A percentile compares a stretch with the other conserved stretches of the same genome.
phyloP scores from a whole-genome alignment of 1,140 invertebrate species.

The Drosophila persimilis region DNA sequence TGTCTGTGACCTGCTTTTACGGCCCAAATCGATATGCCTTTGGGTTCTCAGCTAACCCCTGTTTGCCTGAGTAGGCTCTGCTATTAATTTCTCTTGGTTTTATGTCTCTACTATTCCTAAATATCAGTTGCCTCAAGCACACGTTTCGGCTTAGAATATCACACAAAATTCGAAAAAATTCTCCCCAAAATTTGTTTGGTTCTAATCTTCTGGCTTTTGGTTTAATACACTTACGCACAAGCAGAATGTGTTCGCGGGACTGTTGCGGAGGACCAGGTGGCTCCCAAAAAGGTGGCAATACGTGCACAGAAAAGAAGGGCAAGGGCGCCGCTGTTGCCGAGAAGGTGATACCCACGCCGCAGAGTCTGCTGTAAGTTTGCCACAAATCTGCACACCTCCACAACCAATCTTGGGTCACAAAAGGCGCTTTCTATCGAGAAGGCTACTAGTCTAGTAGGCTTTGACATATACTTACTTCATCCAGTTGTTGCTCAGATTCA shows the following conservation, averaged over 20 bases:
- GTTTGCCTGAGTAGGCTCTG: constrained; percentile 17
- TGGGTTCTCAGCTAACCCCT: neutral
- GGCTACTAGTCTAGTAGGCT: too few species aligned
- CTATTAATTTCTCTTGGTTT: neutral
- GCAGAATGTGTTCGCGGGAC: constrained; percentile 65
- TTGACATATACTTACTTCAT: neutral
- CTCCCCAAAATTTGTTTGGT: constrained; percentile 20
- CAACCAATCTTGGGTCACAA: neutral
- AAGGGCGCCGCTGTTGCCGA: neutral
- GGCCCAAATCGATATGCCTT: constrained; percentile 46
- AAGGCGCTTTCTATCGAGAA: neutral
- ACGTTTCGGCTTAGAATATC: constrained; percentile 13
- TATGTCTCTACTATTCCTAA: neutral
- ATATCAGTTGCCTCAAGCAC: constrained; percentile 9
- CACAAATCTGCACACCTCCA: neutral
- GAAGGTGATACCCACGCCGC: constrained; percentile 58
- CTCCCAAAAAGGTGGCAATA: constrained; percentile 37
- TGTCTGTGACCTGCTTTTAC: constrained; percentile 26
- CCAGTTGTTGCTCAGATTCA: neutral
- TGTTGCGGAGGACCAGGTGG: constrained; percentile 47
- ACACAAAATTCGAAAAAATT: constrained; percentile 4
- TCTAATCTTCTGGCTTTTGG: neutral
- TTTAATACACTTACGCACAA: constrained; percentile 3
- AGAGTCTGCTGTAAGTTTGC: constrained; percentile 68
- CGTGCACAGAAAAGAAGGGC: constrained; percentile 45